Evolutionary conservation across 1,140 invertebrate genomes (phyloP), one percentile per base, ranked within the genome.

Genomic region (Ganaspis sp.): DNA sequence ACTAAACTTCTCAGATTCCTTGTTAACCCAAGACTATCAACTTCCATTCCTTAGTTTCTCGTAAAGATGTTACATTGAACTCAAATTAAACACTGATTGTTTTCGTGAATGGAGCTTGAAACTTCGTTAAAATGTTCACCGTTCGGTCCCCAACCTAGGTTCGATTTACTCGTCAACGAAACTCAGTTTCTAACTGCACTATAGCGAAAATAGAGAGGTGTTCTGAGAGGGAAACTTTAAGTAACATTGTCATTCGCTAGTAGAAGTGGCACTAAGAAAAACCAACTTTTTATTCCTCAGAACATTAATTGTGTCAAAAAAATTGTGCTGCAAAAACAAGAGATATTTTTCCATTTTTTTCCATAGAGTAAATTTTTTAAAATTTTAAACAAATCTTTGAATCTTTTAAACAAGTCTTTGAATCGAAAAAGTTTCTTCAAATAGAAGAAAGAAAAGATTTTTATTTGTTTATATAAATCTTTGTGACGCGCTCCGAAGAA

Each of bases 31-130:
- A 45, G 42, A 45, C 42, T 45, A 45, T 45, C 42, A 12, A 15
- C 12, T 45, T 45, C 42, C 12, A 45, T 45, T 45, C 12, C 42
- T 45, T 45, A 45, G 12, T 45, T 45, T 45, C 4, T 45, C 42
- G 11, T 12, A n/a, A 45, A 45, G 42, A 45, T 45, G 42, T 45
- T 45, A 45, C 9, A 45, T 45, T 45, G 42, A 15, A 45, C 8
- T 45, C 42, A 45, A 45, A 45, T 45, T 45, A 45, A 45, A 45
- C 11, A 45, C 42, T 45, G 42, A 45, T 45, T 45, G 42, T 45
- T 45, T 45, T 45, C n/a, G 42, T 45, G 42, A 45, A 45, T 45
- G 42, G 42, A 12, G 42, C 42, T 45, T 15, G 42, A 45, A 45
- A 45, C 42, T 45, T 45, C 42, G 42, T 45, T 45, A 45, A 45